phyloP scores from a whole-genome alignment of 2,888 invertebrate species.

The Linnaemya vulpina region DNA sequence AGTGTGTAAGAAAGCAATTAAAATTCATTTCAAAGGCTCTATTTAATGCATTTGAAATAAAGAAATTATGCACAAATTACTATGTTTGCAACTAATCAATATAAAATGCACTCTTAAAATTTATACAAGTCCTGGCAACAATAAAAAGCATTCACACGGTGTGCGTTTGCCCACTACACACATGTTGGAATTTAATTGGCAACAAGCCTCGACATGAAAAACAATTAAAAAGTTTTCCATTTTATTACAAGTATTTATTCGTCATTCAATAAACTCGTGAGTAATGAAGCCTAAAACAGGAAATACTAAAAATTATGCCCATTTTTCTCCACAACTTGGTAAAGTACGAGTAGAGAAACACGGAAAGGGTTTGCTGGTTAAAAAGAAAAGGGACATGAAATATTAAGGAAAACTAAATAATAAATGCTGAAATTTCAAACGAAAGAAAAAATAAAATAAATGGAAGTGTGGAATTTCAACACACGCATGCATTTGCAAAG shows the following conservation, averaged over 20 bases:
- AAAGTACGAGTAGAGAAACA: conserved; percentile 14
- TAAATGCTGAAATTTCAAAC: conserved; percentile 11
- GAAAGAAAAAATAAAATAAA: background rate
- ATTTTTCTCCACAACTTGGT: conserved; percentile 9
- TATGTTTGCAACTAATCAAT: background rate
- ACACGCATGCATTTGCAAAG: background rate
- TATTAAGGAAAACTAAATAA: conserved; percentile 51
- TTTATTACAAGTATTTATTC: conserved; percentile 33
- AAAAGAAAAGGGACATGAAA: conserved; percentile 21
- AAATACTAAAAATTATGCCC: conserved; percentile 61
- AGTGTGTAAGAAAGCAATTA: conserved; percentile 19
- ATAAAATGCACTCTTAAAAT: background rate
- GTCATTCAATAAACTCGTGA: conserved; percentile 58
- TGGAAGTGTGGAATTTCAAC: background rate
- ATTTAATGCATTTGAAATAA: conserved; percentile 14
- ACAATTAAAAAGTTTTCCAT: conserved; percentile 61
- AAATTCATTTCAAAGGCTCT: conserved; percentile 26
- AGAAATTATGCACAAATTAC: conserved; percentile 31
- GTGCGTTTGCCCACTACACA: background rate
- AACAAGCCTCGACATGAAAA: conserved; percentile 59
- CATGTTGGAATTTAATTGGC: conserved; percentile 51
- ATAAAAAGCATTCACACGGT: background rate
- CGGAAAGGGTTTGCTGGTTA: conserved; percentile 45
- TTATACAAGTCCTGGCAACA: background rate
- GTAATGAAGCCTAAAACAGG: conserved; percentile 67